phyloP scores from a whole-genome alignment of 1,140 invertebrate species.

The Solen grandis region DNA sequence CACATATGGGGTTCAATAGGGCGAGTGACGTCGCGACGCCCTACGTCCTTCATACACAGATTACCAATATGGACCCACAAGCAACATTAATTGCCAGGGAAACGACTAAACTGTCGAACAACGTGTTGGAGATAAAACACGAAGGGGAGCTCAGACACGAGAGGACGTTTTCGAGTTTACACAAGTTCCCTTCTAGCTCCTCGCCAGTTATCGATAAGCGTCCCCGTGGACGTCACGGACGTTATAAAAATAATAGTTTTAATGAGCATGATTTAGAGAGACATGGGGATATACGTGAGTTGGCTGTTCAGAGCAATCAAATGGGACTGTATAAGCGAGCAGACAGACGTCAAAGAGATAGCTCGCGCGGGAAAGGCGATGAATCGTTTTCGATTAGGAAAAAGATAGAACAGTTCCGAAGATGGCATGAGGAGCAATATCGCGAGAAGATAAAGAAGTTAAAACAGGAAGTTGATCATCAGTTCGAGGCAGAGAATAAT shows the following conservation, averaged over 20 bases:
- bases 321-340: constrained; percentile 63
- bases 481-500: constrained; percentile 57
- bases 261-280: constrained; percentile 56
- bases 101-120: constrained; percentile 53
- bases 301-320: constrained; percentile 64
- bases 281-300: constrained; percentile 36
- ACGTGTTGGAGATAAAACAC: constrained; percentile 59
- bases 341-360: constrained; percentile 51
- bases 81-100: constrained; percentile 20
- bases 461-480: constrained; percentile 62
- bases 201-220: constrained; percentile 60
- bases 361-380: constrained; percentile 42
- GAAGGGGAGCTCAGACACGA: constrained; percentile 53
- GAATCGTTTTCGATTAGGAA: constrained; percentile 68
- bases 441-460: constrained; percentile 64
- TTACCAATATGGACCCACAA: constrained; percentile 49
- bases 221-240: constrained; percentile 47
- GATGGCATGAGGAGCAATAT: constrained; percentile 70
- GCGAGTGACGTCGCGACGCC: constrained; percentile 62
- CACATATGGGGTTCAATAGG: constrained; percentile 54
- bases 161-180: constrained; percentile 51
- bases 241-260: constrained; percentile 41
- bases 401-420: constrained; percentile 71
- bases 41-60: constrained; percentile 59
- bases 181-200: constrained; percentile 50